phyloP scores from a whole-genome alignment of 2,113 vertebrate genomes.

The Seriola rivoliana region DNA sequence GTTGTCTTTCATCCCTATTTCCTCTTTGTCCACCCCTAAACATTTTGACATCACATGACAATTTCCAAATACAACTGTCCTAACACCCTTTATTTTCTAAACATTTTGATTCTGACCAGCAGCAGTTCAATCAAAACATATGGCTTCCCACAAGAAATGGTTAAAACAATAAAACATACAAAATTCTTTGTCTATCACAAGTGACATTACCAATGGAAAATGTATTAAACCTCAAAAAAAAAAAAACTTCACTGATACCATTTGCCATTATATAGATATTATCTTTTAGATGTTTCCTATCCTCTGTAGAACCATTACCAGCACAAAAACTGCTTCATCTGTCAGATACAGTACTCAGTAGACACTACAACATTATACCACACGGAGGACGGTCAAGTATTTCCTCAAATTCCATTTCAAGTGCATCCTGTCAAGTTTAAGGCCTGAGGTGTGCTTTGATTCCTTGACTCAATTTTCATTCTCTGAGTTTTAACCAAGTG shows the following conservation, averaged over 20 bases:
- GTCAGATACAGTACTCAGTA: slow-evolving; percentile 55
- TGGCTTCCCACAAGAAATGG: slow-evolving; percentile 72
- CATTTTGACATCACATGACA: slow-evolving; percentile 38
- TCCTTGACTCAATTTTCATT: slow-evolving; percentile 61
- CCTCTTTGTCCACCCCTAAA: slow-evolving; percentile 16
- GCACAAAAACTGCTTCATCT: slow-evolving; percentile 43
- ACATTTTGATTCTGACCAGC: slow-evolving; percentile 75
- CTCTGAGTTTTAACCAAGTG: slow-evolving; percentile 53
- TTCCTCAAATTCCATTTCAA: slow-evolving; percentile 65
- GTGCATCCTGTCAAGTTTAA: slow-evolving; percentile 81
- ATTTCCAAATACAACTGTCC: slow-evolving; percentile 40
- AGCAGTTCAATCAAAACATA: slow-evolving; percentile 70
- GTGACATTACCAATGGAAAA: slow-evolving; percentile 60
- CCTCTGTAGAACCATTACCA: slow-evolving; percentile 49
- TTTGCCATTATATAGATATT: slow-evolving; percentile 65
- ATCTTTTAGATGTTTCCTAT: slow-evolving; percentile 54
- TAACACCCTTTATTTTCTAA: slow-evolving; percentile 44
- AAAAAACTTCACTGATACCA: slow-evolving; percentile 56
- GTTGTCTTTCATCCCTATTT: slow-evolving; percentile 21
- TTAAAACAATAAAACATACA: slow-evolving; percentile 70
- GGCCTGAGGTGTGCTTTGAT: slow-evolving; percentile 82
- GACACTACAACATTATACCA: slow-evolving; percentile 54
- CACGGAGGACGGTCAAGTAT: slow-evolving; percentile 69
- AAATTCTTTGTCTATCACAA: slow-evolving; percentile 74
- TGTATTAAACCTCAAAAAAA: slow-evolving; percentile 47